Percentiles rank a stretch among this genome's conserved stretches.
phyloP scores from a whole-genome alignment of 2,888 invertebrate genomes.

The Orthosia cruda region DNA sequence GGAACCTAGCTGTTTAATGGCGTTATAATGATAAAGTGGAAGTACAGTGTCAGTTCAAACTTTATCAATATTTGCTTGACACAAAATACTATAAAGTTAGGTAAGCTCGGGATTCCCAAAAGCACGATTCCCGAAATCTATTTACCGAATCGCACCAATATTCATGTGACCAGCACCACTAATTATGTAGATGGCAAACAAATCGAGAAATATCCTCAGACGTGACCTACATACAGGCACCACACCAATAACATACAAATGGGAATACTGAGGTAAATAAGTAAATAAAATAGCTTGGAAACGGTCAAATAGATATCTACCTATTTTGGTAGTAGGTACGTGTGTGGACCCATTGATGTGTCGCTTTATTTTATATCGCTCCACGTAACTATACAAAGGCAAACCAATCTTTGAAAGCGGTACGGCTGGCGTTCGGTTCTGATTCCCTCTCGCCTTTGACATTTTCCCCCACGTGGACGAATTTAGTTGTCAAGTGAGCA shows the following conservation, averaged over 20 bases:
- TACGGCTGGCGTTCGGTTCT: constrained; percentile 58
- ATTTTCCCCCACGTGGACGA: constrained; percentile 71
- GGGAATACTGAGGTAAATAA: constrained; percentile 34
- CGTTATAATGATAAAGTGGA: constrained; percentile 6
- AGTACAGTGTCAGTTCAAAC: neutral
- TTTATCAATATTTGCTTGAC: neutral
- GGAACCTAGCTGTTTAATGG: constrained; percentile 14
- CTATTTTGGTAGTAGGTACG: constrained; percentile 7
- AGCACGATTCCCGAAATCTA: constrained; percentile 1
- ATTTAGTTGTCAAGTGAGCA: constrained; percentile 75
- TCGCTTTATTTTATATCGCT: constrained; percentile 47
- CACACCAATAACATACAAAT: constrained; percentile 35
- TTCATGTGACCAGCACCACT: constrained; percentile 31
- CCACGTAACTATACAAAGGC: constrained; percentile 58
- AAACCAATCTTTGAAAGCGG: constrained; percentile 55
- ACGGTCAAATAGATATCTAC: constrained; percentile 28
- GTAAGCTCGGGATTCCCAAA: neutral
- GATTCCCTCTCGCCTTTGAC: constrained; percentile 69
- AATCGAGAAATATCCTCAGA: constrained; percentile 51
- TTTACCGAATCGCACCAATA: constrained; percentile 26
- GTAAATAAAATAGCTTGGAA: constrained; percentile 29
- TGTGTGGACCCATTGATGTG: constrained; percentile 31
- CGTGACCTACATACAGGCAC: constrained; percentile 55
- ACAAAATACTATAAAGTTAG: neutral
- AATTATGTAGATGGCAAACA: constrained; percentile 58